Base-by-base conservation (phyloP, 2,797 vertebrate species). In the Echeneis naucrates region DNA sequence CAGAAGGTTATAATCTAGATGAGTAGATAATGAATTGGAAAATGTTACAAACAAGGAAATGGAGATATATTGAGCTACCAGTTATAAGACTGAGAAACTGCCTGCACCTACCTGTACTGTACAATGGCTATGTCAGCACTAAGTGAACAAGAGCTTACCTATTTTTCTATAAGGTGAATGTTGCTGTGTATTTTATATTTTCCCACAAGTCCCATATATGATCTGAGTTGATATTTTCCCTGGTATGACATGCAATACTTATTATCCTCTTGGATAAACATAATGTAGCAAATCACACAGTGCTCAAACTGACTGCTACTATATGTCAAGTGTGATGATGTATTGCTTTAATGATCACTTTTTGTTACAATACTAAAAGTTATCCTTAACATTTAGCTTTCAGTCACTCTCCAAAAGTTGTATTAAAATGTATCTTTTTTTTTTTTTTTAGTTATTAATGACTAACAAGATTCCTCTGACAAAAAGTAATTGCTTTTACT, bases 221-320 rank as follows among this genome's bases (percentile, higher is more conserved):
- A 32, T 73, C 44, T 55, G 26, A 75, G 52, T 77, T 67, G 53
- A 63, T 68, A 48, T 77, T 70, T 66, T 78, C 65, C 68, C 65
- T 71, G 70, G 72, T 81, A 83, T 86, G 68, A 92, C 89, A 90
- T 90, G 92, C 92, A 95, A 95, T 94, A 93, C 79, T 76, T 83
- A 77, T 81, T 81, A 84, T 92, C 77, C 82, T 89, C 85, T 83
- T 88, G 84, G 86, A 91, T 87, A 72, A 87, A 91, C 82, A 86
- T 90, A 80, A 94, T 94, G 94, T 94, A 94, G 94, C 93, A 92
- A 82, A 89, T 75, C 37, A 75, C 51, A 53, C 87, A 84, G 83
- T 88, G 82, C 74, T 86, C 68, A 58, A 66, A 85, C 77, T 84
- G 82, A 90, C 84, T 86, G 92, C 88, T 93, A 90, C 88, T 81